These are phyloP conservation scores for Pangasius krempfi DNA, from an alignment of 2,797 vertebrate genomes.

Conservation along the genomic window DNA sequence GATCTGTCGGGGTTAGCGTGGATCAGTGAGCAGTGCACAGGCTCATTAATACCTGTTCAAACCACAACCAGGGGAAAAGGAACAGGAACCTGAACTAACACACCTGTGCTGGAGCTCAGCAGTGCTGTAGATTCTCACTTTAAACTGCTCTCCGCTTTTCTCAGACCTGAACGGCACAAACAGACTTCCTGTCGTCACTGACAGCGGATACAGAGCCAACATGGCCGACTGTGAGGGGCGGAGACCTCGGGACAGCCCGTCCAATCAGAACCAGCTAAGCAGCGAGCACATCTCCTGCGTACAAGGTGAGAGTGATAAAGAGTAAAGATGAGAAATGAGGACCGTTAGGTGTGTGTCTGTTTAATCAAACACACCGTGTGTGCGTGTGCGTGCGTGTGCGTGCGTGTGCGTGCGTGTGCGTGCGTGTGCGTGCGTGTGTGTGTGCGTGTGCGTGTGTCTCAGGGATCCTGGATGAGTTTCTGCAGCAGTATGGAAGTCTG, in stretches of 20 bases:
- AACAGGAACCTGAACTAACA: neutral
- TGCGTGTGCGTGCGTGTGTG: neutral
- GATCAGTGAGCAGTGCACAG: neutral
- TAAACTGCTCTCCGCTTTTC: neutral
- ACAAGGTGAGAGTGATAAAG: slow-evolving; percentile 64
- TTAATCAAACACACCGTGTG: neutral
- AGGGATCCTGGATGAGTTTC: slow-evolving; percentile 87
- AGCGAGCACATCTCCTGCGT: slow-evolving; percentile 78
- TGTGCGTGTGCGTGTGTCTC: neutral
- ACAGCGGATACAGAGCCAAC: slow-evolving; percentile 12
- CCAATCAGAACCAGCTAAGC: slow-evolving; percentile 64
- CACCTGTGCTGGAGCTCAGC: neutral
- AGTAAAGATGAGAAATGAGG: neutral
- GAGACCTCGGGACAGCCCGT: slow-evolving; percentile 52
- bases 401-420: neutral
- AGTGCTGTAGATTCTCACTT: neutral
- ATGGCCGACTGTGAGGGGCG: slow-evolving; percentile 17
- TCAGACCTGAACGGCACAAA: slow-evolving; percentile 35
- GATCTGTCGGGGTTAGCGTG: neutral
- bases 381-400: neutral
- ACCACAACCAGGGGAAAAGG: neutral
- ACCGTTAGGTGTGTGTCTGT: neutral
- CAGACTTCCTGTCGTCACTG: slow-evolving; percentile 15
- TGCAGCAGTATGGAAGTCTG: slow-evolving; percentile 88
- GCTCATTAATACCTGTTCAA: neutral